Evolutionary conservation across 2,888 invertebrate genomes (phyloP), one percentile per base, ranked within the genome.

Genomic region (Lacanobia oleracea): DNA sequence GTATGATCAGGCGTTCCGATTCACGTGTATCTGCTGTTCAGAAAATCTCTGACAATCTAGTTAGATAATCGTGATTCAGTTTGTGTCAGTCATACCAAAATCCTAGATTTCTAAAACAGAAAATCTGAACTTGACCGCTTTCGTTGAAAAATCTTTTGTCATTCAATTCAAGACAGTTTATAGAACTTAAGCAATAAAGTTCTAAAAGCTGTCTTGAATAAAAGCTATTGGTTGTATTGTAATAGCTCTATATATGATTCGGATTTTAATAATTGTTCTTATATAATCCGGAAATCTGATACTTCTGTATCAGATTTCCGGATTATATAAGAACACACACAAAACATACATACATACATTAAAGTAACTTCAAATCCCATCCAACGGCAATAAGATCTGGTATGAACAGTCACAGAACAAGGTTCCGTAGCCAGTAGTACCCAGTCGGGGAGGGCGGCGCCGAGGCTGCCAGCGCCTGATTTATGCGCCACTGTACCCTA

Each of bases 401-500:
- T 40, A 68, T 63, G 27, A 74, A 69, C 16, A 60, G 66, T 63
- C 18, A n/a, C 10, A 64, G 54, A 59, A n/a, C 51, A 45, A 45
- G 43, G 50, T 40, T 54, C 45, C 57, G n/a, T 33, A 67, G 56
- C 69, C 67, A 69, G 69, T 59, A 45, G 51, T 33, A 68, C 56
- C 69, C 67, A 72, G 69, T 53, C 40, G 37, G 23, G 53, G 70
- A 27, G 54, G 75, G 73, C 72, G 81, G 75, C 77, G 77, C 71
- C 73, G 72, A 66, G 74, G 65, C 76, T 79, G 83, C 63, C 82
- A 78, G 83, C 71, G 54, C 53, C 81, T 88, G 88, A 88, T 88
- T 88, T 87, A 88, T 87, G 80, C 68, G 75, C 69, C 77, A 61
- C 79, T 79, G 77, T 86, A 72, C 79, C 81, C 82, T 75, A 85